Conservation (phyloP, 2,888 invertebrate species). For the Hoplodrina ambigua region DNA sequence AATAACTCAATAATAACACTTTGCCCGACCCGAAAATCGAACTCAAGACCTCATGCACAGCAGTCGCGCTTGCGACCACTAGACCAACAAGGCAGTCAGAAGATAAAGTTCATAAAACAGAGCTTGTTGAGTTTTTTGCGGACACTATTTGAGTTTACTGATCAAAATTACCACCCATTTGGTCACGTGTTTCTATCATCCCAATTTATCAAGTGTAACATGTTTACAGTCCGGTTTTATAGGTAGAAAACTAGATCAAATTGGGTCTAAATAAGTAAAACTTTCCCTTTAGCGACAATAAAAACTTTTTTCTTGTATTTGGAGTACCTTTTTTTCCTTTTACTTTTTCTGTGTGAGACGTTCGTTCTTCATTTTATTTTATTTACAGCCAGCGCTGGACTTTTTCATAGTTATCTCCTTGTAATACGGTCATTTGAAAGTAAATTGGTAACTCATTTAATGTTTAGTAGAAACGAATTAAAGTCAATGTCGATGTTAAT, state of each 20-base stretch:
- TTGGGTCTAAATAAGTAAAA: constrained; percentile 17
- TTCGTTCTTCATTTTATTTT: no score
- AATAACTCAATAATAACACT: no score
- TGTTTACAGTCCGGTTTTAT: constrained; percentile 30
- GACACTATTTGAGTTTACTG: neutral
- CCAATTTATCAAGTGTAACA: constrained; percentile 11
- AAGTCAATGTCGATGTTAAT: no score
- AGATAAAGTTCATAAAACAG: neutral
- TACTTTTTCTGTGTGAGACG: neutral
- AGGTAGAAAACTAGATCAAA: constrained; percentile 10
- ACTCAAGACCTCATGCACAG: no score
- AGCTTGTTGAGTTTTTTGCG: neutral
- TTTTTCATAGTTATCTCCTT: no score
- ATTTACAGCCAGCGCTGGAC: no score
- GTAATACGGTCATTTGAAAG: no score
- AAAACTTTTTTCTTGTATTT: constrained; percentile 4
- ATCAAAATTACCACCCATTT: constrained; percentile 18
- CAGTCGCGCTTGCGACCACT: no score
- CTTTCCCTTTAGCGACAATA: neutral
- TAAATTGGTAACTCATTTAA: no score
- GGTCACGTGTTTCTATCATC: constrained; percentile 7
- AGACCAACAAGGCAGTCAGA: neutral
- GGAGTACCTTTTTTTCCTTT: neutral
- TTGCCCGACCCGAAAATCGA: no score
- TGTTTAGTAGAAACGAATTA: no score